A percentile compares a stretch with the other conserved stretches of the same genome.
These are phyloP conservation scores for Calliopum simillimum DNA, from an alignment of 2,888 invertebrate genomes.

Conservation along the genomic window DNA sequence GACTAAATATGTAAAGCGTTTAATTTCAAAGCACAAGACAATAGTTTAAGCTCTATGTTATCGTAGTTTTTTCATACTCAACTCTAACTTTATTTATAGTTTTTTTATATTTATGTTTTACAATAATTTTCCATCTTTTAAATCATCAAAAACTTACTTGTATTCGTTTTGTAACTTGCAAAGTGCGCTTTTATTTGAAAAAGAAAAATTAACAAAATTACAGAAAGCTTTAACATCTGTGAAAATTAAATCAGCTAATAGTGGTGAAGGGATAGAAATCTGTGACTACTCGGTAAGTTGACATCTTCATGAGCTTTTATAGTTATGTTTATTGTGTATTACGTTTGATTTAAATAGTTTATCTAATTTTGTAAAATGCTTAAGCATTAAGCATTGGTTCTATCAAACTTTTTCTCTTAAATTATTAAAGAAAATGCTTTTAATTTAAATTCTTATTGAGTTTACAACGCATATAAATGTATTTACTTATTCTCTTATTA, in stretches of 20 bases:
- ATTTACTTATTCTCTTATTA: too few relatives aligned
- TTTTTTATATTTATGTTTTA: conserved; percentile 29
- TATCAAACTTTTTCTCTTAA: too few relatives aligned
- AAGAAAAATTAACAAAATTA: conserved; percentile 50
- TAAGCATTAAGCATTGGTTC: neutral
- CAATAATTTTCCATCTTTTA: conserved; percentile 29
- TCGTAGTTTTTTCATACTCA: too few relatives aligned
- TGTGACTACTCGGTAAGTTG: conserved; percentile 67
- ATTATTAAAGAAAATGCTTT: too few relatives aligned
- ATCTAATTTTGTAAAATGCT: neutral
- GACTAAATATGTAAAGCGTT: too few relatives aligned
- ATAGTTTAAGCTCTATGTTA: too few relatives aligned
- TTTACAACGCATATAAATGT: too few relatives aligned
- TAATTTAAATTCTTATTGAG: too few relatives aligned
- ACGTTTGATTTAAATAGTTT: neutral
- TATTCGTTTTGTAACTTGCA: conserved; percentile 39
- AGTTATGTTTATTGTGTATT: neutral
- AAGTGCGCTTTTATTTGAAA: conserved; percentile 37
- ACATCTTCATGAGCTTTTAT: conserved; percentile 6
- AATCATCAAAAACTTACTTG: conserved; percentile 22
- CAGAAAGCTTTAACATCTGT: conserved; percentile 65
- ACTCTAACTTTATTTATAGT: conserved; percentile 28
- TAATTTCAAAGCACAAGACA: too few relatives aligned
- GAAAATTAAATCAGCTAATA: conserved; percentile 63
- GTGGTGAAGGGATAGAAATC: conserved; percentile 65